Base-by-base conservation (phyloP, 2,888 invertebrate genomes). In the Actias luna region DNA sequence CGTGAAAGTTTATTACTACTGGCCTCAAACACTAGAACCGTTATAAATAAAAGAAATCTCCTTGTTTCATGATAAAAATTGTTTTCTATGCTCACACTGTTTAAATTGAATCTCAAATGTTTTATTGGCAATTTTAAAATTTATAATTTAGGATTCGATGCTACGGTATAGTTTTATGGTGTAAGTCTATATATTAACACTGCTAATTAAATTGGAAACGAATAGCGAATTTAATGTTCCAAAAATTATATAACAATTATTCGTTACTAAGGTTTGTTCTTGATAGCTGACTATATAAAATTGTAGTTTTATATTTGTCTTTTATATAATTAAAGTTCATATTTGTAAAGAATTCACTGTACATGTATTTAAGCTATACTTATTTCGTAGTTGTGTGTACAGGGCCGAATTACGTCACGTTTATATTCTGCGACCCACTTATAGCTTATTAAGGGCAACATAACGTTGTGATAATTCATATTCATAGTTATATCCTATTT, bases 1-100 rank as follows among this genome's bases (percentile, higher is more conserved):
- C 89, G 91, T 90, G 91, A 92, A 91, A 91, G 89, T 91, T 84
- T 87, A 82, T 83, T 86, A 87, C 81, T 80, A 80, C 82, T 85
- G 89, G 86, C 89, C 88, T 88, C 84, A 84, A 87, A 89, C 79
- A 79, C 78, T 84, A 77, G 75, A 80, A 88, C 89, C 87, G 89
- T 89, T 89, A 86, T 77, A n/a, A n/a, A n/a, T 83, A 85, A 86
- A 87, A 87, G 84, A 84, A 86, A 84, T 85, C 81, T 77, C 75
- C 75, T 79, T 78, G 74, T 77, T 78, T 76, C 78, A 72, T 79
- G 73, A 78, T 74, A 80, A 81, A 76, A 70, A 74, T 79, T 70
- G 77, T 75, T 77, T 75, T 78, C 70, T 75, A 73, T 70, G 73
- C 10, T 79, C 75, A 75, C 77, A 75, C 75, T 72, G 71, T 74